These are phyloP conservation scores for Thumatha senex DNA, from an alignment of 2,888 invertebrate species.

Conservation along the genomic window DNA sequence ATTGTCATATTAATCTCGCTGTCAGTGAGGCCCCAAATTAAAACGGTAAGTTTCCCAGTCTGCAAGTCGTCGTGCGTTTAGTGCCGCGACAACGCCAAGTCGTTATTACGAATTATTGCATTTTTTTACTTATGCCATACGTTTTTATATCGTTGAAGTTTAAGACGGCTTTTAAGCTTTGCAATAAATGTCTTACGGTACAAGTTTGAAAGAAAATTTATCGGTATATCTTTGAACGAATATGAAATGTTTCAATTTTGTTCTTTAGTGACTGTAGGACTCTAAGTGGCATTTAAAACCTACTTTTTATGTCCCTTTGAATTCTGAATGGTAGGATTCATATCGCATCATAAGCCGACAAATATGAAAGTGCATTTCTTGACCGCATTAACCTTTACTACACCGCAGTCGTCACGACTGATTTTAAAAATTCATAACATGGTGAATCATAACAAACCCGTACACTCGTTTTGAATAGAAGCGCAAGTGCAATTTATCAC, in stretches of 20 bases:
- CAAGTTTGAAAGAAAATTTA: neutral
- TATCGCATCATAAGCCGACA: too few relatives aligned
- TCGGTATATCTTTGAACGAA: neutral
- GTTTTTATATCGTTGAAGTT: conserved; percentile 4
- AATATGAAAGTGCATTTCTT: neutral
- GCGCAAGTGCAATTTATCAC: neutral
- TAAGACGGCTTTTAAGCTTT: neutral
- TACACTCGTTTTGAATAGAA: neutral
- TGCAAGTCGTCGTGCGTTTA: conserved; percentile 40
- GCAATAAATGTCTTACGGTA: neutral
- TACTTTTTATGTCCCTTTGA: neutral
- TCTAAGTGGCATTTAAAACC: neutral
- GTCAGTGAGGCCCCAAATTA: conserved; percentile 8
- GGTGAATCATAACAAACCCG: neutral
- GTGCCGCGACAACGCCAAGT: conserved; percentile 49
- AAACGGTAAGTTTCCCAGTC: conserved; percentile 15
- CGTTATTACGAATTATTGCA: conserved; percentile 52
- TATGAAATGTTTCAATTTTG: neutral
- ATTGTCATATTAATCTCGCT: neutral
- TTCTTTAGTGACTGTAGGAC: neutral
- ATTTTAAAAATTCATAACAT: neutral
- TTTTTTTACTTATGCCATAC: conserved; percentile 28
- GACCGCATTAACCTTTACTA: neutral
- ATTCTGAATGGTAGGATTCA: neutral
- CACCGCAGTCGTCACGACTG: too few relatives aligned